Conservation (phyloP, 2,113 vertebrate genomes). For the Pseudopodoces humilis region DNA sequence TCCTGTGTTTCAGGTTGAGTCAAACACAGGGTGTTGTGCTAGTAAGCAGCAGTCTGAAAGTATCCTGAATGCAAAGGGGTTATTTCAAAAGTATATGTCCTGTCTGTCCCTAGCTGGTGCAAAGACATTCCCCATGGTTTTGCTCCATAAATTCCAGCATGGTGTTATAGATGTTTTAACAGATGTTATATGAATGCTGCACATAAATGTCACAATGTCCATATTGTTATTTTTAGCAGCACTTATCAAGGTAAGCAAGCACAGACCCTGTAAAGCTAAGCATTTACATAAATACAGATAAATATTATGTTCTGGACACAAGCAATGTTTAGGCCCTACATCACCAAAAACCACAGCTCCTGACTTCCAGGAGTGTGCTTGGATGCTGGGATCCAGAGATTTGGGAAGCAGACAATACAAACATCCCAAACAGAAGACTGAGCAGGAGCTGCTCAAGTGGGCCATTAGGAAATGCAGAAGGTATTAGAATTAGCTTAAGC, state of each 20-base stretch:
- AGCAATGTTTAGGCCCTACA: not conserved
- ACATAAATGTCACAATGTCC: not conserved
- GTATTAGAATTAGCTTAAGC: not conserved
- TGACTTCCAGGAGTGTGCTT: not conserved
- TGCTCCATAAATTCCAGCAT: not conserved
- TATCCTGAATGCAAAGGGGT: not conserved
- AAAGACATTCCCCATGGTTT: not conserved
- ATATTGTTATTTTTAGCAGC: not conserved
- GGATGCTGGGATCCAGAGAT: not conserved
- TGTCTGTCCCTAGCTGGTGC: not conserved
- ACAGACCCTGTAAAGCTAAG: not conserved
- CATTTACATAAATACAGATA: not conserved
- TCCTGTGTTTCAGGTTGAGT: not conserved
- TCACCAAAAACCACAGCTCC: not conserved
- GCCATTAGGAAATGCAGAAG: not conserved
- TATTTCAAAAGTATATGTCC: not conserved
- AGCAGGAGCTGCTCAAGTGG: not conserved
- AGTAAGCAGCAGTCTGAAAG: not conserved
- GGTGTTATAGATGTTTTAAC: not conserved
- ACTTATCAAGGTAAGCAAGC: not conserved
- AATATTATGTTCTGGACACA: not conserved
- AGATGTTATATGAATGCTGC: not conserved
- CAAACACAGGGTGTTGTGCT: not conserved
- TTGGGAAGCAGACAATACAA: not conserved
- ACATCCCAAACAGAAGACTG: not conserved